Base-by-base conservation (phyloP, 2,888 invertebrate genomes). In the Plebejus anna region DNA sequence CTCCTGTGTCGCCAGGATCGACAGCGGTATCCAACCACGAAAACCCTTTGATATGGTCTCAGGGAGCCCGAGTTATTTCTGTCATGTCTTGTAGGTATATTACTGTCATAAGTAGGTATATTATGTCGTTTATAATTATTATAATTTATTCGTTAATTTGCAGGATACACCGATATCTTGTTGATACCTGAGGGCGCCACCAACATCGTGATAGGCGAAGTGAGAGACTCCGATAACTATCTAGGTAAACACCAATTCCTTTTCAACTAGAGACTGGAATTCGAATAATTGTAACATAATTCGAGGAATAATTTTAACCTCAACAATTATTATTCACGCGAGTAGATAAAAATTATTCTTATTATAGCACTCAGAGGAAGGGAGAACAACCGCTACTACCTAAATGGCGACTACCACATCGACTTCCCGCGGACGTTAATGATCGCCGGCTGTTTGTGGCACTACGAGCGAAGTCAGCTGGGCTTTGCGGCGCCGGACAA, bases 341-440 rank as follows among this genome's bases (percentile, higher is more conserved):
- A 38, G 38, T 38, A 38, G 38, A 38, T 38, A 51, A 13, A 51
- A 51, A 51, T 11, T 13, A 55, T 16, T 28, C 28, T 61, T 28
- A 61, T 61, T 28, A n/a, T 86, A 96, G 99, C 98, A 5, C 94
- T 99, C 75, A 84, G 90, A 78, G 95, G 98, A 80, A 98, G 98
- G 88, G 94, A 96, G 77, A 95, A 96, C 73, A 97, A 97, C 4
- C 95, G 97, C 82, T 99, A 97, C 88, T 98, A 98, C 86, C 93
- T 99, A 76, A 99, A 99, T 89, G 99, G 99, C 1, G 97, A 98
- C 87, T 98, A 98, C 96, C 96, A 97, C 85, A 98, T 99, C 84
- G 98, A 98, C 90, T 98, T 98, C 87, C 98, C 98, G 0, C 95
- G 97, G 76, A 96, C 96, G 55, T 91, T 97, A 83, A 91, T 94